A percentile compares a stretch with the other conserved stretches of the same genome.
These are phyloP conservation scores for Poecilia wingei DNA, from an alignment of 2,797 vertebrate species.

Conservation along the genomic window DNA sequence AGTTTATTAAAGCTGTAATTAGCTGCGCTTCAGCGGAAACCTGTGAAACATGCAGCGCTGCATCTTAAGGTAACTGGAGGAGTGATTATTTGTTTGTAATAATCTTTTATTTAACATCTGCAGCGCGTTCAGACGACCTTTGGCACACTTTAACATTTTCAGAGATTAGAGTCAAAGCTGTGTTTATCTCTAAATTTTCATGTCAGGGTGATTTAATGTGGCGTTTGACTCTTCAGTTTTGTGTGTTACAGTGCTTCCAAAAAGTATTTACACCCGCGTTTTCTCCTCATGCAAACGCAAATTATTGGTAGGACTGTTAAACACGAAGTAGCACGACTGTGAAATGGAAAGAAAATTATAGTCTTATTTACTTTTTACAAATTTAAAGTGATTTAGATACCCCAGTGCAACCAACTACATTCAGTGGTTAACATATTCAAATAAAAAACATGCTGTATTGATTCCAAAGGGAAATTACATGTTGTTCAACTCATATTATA, in stretches of 20 bases:
- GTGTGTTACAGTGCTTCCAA: background rate
- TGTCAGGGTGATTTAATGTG: background rate
- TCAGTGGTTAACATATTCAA: background rate
- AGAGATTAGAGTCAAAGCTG: background rate
- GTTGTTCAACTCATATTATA: background rate
- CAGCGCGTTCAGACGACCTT: slow-evolving; percentile 48
- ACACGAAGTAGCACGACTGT: background rate
- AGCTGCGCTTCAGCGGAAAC: no score
- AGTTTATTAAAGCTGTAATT: background rate
- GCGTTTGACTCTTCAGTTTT: background rate
- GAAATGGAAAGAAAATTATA: background rate
- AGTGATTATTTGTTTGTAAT: accelerated
- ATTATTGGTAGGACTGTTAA: background rate
- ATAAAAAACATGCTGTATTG: background rate
- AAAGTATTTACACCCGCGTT: background rate
- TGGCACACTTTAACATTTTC: slow-evolving; percentile 43
- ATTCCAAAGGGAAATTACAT: background rate
- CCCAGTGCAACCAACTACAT: background rate
- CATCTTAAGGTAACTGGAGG: slow-evolving; percentile 63
- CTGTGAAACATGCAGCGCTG: slow-evolving; percentile 67
- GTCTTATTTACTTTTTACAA: no score
- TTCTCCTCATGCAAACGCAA: background rate
- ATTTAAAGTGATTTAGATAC: no score
- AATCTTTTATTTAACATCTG: background rate
- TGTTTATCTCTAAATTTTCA: background rate